These are phyloP conservation scores for Latrodectus geometricus DNA, from an alignment of 1,140 invertebrate genomes.

Conservation along the genomic window DNA sequence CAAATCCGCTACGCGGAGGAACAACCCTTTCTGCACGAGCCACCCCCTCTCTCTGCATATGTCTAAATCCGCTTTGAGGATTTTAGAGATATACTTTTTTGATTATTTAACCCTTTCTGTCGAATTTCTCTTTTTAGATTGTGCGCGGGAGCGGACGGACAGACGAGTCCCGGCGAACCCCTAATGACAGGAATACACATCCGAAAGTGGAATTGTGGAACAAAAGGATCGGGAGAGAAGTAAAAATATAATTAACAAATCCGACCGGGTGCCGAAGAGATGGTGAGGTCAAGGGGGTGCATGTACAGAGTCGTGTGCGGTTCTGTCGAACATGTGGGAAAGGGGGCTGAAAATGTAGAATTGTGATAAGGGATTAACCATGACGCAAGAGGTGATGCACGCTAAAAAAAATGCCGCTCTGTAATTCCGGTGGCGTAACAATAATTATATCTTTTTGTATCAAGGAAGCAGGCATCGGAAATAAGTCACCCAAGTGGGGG, in stretches of 20 bases:
- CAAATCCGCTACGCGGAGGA: neutral
- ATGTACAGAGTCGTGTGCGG: neutral
- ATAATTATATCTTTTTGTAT: neutral
- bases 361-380: neutral
- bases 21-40: constrained; percentile 30
- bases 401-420: neutral
- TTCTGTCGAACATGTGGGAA: neutral
- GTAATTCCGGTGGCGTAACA: neutral
- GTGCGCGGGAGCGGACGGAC: constrained; percentile 24
- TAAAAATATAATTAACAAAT: constrained; percentile 4
- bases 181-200: constrained; percentile 22
- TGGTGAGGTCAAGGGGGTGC: too few species aligned
- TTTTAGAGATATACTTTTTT: neutral
- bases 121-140: constrained; percentile 26
- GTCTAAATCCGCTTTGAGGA: constrained; percentile 32
- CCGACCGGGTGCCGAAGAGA: neutral
- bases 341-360: neutral
- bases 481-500: too few species aligned
- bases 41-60: neutral
- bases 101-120: constrained; percentile 11
- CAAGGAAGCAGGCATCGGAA: neutral
- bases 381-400: neutral
- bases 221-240: neutral
- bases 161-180: constrained; percentile 7
- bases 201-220: neutral